Conservation (phyloP, 2,888 invertebrate genomes). For the Eubasilissa splendida region DNA sequence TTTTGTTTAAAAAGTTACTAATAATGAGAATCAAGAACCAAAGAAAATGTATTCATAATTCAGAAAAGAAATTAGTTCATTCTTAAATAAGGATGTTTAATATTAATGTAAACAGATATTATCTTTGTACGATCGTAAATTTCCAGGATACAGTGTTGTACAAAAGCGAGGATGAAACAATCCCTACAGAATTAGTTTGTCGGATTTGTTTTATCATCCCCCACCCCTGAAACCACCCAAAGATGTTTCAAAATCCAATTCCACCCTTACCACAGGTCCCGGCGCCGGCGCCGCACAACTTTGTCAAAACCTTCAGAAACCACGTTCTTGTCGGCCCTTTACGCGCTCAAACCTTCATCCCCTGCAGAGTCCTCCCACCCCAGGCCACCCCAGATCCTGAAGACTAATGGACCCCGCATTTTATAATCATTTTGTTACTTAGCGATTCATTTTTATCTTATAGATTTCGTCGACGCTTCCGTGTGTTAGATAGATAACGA, state of each 20-base stretch:
- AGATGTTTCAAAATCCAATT: slow-evolving; percentile 57
- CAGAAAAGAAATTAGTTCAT: no score
- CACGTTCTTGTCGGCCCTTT: slow-evolving; percentile 49
- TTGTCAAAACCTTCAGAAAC: slow-evolving; percentile 57
- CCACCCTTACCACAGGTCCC: slow-evolving; percentile 40
- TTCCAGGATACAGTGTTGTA: not conserved
- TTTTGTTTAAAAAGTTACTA: no score
- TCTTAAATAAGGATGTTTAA: no score
- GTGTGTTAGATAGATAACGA: no score
- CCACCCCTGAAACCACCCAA: slow-evolving; percentile 35
- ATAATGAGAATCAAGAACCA: no score
- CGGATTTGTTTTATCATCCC: slow-evolving; percentile 20
- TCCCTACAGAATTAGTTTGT: slow-evolving; percentile 34
- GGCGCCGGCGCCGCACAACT: slow-evolving; percentile 40
- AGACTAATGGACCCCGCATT: no score
- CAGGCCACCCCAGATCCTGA: not conserved
- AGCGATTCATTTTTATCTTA: no score
- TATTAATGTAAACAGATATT: no score
- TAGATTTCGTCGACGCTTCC: no score
- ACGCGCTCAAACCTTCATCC: slow-evolving; percentile 30
- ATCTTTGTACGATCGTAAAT: no score
- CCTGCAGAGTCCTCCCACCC: not conserved
- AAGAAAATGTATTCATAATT: no score
- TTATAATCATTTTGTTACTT: no score
- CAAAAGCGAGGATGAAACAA: slow-evolving; percentile 17